These are phyloP conservation scores for Pipistrellus pipistrellus DNA, from an alignment of 2,797 vertebrate genomes.

Conservation along the genomic window DNA sequence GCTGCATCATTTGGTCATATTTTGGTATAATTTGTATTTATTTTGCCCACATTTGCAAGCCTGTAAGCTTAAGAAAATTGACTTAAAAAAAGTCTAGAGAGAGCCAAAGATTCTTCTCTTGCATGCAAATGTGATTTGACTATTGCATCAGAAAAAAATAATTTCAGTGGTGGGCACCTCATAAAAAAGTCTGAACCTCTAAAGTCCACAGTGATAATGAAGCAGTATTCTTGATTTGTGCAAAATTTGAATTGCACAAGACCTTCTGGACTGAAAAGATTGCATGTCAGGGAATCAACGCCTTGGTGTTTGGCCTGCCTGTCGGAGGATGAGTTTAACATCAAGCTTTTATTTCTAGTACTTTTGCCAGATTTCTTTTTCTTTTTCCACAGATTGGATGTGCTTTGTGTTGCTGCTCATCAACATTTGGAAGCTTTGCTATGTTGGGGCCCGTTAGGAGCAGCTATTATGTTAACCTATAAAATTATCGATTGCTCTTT, in stretches of 20 bases:
- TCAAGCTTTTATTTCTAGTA: constrained; percentile 26
- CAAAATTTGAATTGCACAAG: constrained; percentile 20
- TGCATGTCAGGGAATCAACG: background rate
- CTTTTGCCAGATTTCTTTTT: constrained; percentile 43
- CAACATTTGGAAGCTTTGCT: constrained; percentile 59
- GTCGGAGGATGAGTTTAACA: background rate
- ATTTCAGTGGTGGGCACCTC: background rate
- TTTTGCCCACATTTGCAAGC: constrained; percentile 37
- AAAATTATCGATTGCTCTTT: constrained; percentile 37
- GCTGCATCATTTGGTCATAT: background rate
- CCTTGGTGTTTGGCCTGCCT: constrained; percentile 30
- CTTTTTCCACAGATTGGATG: constrained; percentile 30
- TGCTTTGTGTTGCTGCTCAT: background rate
- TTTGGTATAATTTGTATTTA: background rate
- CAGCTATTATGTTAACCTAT: constrained; percentile 35
- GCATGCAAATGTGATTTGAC: background rate
- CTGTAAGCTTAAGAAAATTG: background rate
- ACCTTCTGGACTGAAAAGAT: constrained; percentile 42
- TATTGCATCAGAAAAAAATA: constrained; percentile 5
- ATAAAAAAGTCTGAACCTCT: background rate
- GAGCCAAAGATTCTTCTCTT: constrained; percentile 28
- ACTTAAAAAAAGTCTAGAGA: constrained; percentile 20
- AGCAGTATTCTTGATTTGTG: constrained; percentile 4
- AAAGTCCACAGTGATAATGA: constrained; percentile 3
- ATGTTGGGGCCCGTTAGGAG: background rate